Base-by-base conservation (phyloP, 2,797 vertebrate species). In the Adrianichthys oophorus region DNA sequence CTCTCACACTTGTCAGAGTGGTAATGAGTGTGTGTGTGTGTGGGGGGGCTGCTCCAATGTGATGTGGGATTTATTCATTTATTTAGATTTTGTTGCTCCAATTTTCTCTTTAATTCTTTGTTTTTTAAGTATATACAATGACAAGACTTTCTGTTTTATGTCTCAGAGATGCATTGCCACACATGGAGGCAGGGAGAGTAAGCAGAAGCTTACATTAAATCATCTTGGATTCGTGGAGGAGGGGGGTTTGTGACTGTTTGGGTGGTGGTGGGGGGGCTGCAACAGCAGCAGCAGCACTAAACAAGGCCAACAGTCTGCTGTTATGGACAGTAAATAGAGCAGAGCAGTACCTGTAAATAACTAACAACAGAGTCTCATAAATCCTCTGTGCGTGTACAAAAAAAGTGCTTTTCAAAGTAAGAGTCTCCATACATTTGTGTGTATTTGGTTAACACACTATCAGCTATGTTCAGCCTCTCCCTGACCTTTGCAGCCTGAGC, bases 321-420 rank as follows among this genome's bases (percentile, higher is more conserved):
- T 85, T 84, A 86, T 78, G 77, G 81, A 83, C 79, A 78, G 74
- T 86, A 88, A 90, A 87, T 83, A 85, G 79, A 85, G 79, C 83
- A 64, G 61, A 84, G 69, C 75, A 72, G 48, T 59, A 77, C 78
- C 85, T 85, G 84, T 87, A 85, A 88, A 89, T 87, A 86, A 85
- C 74, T 74, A 57, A 48, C 69, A 77, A 65, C 57, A 68, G 41
- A 59, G 64, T 43, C 78, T 76, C 76, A 73, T 85, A 85, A 87
- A 85, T 86, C 71, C 67, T 56, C 0, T 45, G 43, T 45, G 43
- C 18, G 32, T 37, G 32, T 10, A 3, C 2, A 12, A 37, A 37
- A 37, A 37, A 4, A 2, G 10, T 37, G 32, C 10, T 37, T 37
- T 37, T 37, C 32, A 37, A 37, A 37, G 32, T 37, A 37, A 37